Conservation (phyloP, 2,797 vertebrate species). For the Sebastes nivosus region DNA sequence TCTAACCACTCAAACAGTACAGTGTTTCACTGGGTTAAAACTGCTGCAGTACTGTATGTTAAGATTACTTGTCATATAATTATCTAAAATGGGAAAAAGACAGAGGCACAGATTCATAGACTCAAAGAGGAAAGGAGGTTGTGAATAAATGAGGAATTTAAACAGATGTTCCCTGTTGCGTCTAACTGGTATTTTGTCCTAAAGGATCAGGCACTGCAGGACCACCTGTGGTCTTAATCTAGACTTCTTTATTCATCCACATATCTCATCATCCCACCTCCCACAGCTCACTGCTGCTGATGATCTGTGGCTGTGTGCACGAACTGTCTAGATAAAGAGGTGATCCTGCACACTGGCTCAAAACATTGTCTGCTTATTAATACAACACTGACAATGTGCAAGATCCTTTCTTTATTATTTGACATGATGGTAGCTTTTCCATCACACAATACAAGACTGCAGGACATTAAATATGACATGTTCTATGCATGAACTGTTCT, state of each 20-base stretch:
- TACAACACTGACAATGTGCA: not conserved
- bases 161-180: constrained; percentile 31
- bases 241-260: constrained; percentile 41
- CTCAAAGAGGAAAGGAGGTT: not conserved
- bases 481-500: not conserved
- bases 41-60: not conserved
- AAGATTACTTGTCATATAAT: not conserved
- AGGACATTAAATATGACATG: not conserved
- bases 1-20: not conserved
- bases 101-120: not conserved
- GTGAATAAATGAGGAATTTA: constrained; percentile 28
- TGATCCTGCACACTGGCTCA: not conserved
- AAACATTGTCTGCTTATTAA: not conserved
- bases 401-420: not conserved
- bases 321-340: constrained; percentile 16
- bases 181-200: constrained; percentile 11
- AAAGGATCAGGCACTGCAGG: constrained; percentile 18
- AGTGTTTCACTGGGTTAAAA: not conserved
- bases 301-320: constrained; percentile 11
- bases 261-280: constrained; percentile 36
- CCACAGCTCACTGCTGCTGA: constrained; percentile 7
- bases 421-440: not conserved
- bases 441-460: not conserved
- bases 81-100: not conserved
- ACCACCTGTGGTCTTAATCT: constrained; percentile 52